Percentiles rank a stretch among this genome's conserved stretches.
Evolutionary conservation across 2,888 invertebrate species (phyloP).

Genomic region (Emmelina monodactyla): DNA sequence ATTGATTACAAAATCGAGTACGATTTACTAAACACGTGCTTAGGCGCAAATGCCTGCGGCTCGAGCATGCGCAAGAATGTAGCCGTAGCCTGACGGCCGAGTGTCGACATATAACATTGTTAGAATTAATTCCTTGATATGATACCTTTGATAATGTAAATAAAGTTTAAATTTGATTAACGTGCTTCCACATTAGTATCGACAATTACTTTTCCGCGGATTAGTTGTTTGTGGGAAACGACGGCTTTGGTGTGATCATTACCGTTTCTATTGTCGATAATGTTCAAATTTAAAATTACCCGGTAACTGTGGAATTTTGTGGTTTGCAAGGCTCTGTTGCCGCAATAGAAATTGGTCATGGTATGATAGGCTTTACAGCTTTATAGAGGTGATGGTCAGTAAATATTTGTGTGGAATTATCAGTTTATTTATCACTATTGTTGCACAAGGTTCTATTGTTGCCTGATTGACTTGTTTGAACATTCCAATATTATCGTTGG

Average conservation of each 20-base stretch:
- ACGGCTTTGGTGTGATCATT: conserved; percentile 28
- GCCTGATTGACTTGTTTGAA: too few relatives aligned
- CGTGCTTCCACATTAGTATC: conserved; percentile 6
- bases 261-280: conserved; percentile 22
- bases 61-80: neutral
- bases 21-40: neutral
- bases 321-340: conserved; percentile 26
- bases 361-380: too few relatives aligned
- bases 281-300: conserved; percentile 17
- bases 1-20: neutral
- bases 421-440: too few relatives aligned
- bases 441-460: too few relatives aligned
- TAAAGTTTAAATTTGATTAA: neutral
- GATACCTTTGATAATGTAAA: neutral
- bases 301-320: neutral
- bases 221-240: conserved; percentile 36
- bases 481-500: too few relatives aligned
- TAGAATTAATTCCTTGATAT: neutral
- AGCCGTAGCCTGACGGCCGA: conserved; percentile 22
- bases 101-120: conserved; percentile 23
- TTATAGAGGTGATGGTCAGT: conserved; percentile 11
- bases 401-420: too few relatives aligned
- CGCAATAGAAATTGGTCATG: too few relatives aligned
- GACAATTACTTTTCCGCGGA: conserved; percentile 19
- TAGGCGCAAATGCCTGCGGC: neutral